Conservation (phyloP, 2,113 vertebrate genomes). For the Oryzias melastigma region DNA sequence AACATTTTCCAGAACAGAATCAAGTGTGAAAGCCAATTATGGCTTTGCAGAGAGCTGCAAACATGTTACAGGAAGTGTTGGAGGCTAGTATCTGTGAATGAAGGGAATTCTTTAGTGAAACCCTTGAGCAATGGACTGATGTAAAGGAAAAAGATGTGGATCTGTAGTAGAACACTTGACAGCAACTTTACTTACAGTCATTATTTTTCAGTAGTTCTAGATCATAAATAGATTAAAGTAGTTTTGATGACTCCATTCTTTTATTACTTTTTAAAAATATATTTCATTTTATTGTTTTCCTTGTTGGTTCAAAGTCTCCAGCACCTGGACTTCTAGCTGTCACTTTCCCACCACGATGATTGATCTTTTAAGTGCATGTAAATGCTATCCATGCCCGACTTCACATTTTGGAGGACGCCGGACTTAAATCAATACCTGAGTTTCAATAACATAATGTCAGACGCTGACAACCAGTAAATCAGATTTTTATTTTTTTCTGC, state of each 20-base stretch:
- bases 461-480: constrained; percentile 39
- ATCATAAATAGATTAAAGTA: no score
- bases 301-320: not conserved
- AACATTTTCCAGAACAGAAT: no score
- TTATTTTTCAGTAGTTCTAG: no score
- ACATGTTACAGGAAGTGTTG: no score
- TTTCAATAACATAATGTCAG: constrained; percentile 44
- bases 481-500: constrained; percentile 14
- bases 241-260: not conserved
- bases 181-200: no score
- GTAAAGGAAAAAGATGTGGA: no score
- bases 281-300: constrained; percentile 1
- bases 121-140: no score
- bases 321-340: constrained; percentile 1
- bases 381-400: constrained; percentile 34
- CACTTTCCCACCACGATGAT: constrained; percentile 24
- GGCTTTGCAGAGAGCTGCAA: no score
- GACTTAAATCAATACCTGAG: constrained; percentile 44
- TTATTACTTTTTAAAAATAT: not conserved
- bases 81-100: no score
- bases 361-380: constrained; percentile 31
- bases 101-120: no score
- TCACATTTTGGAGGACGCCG: constrained; percentile 18
- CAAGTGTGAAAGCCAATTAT: no score
- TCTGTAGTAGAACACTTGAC: no score